These are phyloP conservation scores for Centropyge bicolor DNA, from an alignment of 2,797 vertebrate genomes.

Conservation along the genomic window DNA sequence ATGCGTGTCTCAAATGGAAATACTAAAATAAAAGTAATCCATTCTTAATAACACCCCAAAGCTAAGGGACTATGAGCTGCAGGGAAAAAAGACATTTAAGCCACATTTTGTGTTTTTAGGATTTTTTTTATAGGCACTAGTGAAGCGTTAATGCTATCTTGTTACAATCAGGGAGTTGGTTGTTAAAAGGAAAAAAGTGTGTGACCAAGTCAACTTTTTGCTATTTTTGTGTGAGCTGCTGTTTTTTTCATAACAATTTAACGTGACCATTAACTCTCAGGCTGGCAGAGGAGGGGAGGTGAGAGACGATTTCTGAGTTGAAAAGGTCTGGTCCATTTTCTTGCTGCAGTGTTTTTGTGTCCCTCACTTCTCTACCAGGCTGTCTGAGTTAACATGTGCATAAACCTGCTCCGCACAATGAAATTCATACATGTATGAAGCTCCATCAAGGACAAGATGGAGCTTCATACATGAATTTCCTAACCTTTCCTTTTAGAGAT, in stretches of 20 bases:
- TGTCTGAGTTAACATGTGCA: not conserved
- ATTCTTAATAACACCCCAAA: conserved; percentile 3
- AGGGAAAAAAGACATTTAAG: not conserved
- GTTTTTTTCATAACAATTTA: conserved; percentile 2
- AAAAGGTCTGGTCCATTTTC: conserved; percentile 45
- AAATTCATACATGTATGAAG: too few species aligned
- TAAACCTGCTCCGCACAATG: too few species aligned
- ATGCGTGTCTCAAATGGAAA: not conserved
- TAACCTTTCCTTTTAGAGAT: too few species aligned
- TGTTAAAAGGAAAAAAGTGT: conserved; percentile 1
- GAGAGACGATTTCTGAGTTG: conserved; percentile 10
- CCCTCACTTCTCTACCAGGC: conserved; percentile 14
- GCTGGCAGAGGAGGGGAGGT: not conserved
- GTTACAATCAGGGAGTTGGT: not conserved
- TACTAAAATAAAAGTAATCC: not conserved
- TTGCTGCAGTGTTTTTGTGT: conserved; percentile 23
- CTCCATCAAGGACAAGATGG: conserved; percentile 11
- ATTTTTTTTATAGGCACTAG: not conserved
- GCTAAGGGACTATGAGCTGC: not conserved
- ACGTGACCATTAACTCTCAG: conserved; percentile 2
- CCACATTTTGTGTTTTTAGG: not conserved
- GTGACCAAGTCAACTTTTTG: conserved; percentile 1
- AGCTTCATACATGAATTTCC: too few species aligned
- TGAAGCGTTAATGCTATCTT: not conserved
- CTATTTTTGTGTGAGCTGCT: not conserved